These are phyloP conservation scores for Tyto alba DNA, from an alignment of 2,113 vertebrate genomes.

Conservation along the genomic window DNA sequence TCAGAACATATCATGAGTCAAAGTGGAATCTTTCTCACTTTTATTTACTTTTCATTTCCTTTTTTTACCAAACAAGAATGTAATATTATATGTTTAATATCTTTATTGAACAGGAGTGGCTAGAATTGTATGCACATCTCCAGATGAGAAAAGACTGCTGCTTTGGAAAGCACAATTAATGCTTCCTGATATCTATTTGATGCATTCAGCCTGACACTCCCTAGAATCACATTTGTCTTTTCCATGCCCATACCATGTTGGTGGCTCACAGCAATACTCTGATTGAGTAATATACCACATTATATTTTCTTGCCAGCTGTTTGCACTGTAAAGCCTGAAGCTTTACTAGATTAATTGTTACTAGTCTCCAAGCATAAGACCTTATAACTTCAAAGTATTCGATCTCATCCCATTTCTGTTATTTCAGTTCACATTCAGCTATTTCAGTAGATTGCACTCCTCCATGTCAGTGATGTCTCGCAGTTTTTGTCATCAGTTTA, in stretches of 20 bases:
- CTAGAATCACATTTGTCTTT: background rate
- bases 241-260: background rate
- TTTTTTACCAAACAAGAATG: background rate
- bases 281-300: background rate
- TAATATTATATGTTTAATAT: background rate
- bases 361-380: background rate
- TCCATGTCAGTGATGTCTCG: background rate
- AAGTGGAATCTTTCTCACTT: background rate
- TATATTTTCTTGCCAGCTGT: background rate
- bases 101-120: background rate
- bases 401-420: background rate
- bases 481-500: background rate
- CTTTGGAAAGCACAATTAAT: background rate
- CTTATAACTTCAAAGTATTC: background rate
- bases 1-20: rapidly evolving
- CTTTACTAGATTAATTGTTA: background rate
- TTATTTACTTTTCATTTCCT: background rate
- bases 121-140: background rate
- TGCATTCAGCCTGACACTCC: background rate
- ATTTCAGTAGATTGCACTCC: background rate
- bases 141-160: background rate
- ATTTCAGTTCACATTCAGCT: background rate
- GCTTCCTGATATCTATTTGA: background rate
- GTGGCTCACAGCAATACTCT: background rate
- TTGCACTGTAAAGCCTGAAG: background rate